Base-by-base conservation (phyloP, 2,113 vertebrate species). In the Polypterus senegalus region DNA sequence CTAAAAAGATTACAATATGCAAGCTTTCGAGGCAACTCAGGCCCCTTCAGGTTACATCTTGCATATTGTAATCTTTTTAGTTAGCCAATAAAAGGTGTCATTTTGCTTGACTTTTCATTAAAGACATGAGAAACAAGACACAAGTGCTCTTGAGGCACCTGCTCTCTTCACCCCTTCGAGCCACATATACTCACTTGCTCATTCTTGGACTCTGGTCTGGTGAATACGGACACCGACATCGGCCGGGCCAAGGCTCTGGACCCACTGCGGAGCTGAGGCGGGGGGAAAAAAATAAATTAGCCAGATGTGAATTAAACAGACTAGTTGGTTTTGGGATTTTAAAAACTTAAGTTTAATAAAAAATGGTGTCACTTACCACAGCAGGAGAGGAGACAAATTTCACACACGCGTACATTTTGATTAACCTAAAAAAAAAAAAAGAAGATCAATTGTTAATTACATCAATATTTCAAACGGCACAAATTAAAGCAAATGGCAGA, bases 381-480 rank as follows among this genome's bases (percentile, higher is more conserved):
- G 81, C 78, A 51, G 84, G 78, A 62, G 78, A 81, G 61, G 76
- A 81, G 76, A 86, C 68, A 61, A 86, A 86, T 69, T 85, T 88
- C 66, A 82, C 79, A 72, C 84, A 88, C 67, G 78, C 74, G n/a
- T 88, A 86, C 86, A 88, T 88, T 74, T 70, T 70, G 77, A 68
- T 77, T 71, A 71, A 73, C 83, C 86, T 63, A 7, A 60, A 45
- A 9, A 51, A 61, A 47, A 48, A 27, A 27, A 27, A n/a, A n/a
- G n/a, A n/a, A n/a, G n/a, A n/a, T n/a, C n/a, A n/a, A 48, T 6
- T 9, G 11, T 49, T 5, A 52, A 65, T 27, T 27, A 2, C 27
- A 27, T 1, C 27, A 27, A 27, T 27, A 27, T 27, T 27, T 27
- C 27, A 27, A 27, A 27, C 27, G 27, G 27, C 27, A 27, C 27